Evolutionary conservation across 2,113 vertebrate genomes (phyloP), one percentile per base, ranked within the genome.

Genomic region (Megatriorchis doriae): DNA sequence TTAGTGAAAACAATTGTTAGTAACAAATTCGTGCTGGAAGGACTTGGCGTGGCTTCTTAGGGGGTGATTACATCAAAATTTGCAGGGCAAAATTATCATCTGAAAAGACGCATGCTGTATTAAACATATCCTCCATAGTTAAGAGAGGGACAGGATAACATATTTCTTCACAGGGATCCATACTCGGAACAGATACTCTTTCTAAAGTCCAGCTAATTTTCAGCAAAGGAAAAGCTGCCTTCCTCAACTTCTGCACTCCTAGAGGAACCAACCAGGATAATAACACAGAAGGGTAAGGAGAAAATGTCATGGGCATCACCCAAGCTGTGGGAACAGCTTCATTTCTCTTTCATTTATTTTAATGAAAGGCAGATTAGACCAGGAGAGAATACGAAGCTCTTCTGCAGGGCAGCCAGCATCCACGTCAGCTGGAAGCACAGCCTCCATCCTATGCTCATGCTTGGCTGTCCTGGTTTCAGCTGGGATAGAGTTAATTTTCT

Each of bases 381-480:
- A 70, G 50, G 67, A 86, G n/a, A 66, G 9, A 20, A 59, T 23
- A 86, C 29, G 78, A 75, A 93, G 26, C 18, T 80, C 81, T 59
- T 53, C 58, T 42, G 36, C 48, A 67, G n/a, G 23, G n/a, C 67
- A 70, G 66, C 38, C 89, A 91, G 94, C 72, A 90, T 15, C 68
- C 88, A 59, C 0, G 0, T 70, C 75, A 92, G 86, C 75, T 61
- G 48, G 87, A 70, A 89, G 61, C 1, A 2, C 36, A 71, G 50
- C 47, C 68, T 85, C 16, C 6, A 8, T 63, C 56, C 38, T 48
- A 85, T 0, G 0, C 84, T 87, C 13, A 1, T 3, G 5, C 12
- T 56, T 16, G 45, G 67, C 36, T 27, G 26, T 52, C 50, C 50
- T 52, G 26, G 50, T 52, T 52, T 52, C 14, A 16, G 50, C 50